These are phyloP conservation scores for Macrotis lagotis DNA, from an alignment of 2,113 vertebrate species.

Conservation along the genomic window DNA sequence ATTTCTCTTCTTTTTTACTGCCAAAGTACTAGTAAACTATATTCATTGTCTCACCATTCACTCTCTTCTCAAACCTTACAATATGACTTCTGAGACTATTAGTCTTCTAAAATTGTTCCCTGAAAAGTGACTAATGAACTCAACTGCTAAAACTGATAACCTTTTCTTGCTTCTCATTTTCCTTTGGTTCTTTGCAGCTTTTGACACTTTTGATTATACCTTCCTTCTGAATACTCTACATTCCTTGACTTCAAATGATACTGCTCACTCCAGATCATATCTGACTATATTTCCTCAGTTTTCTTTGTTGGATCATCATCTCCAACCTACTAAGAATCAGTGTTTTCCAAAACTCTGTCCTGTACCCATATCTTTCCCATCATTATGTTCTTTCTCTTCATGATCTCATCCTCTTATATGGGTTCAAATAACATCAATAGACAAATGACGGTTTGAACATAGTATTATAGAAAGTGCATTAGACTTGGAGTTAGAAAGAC, in stretches of 20 bases:
- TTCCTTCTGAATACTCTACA: neutral
- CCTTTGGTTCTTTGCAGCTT: neutral
- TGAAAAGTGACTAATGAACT: neutral
- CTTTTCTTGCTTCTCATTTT: neutral
- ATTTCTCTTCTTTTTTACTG: neutral
- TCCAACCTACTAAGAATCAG: neutral
- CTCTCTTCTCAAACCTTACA: neutral
- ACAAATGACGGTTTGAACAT: neutral
- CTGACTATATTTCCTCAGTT: neutral
- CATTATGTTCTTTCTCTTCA: neutral
- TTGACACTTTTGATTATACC: neutral
- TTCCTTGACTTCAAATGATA: neutral
- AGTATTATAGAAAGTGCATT: neutral
- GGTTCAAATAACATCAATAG: neutral
- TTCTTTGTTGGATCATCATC: neutral
- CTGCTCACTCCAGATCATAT: neutral
- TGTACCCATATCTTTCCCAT: neutral
- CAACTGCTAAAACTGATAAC: neutral
- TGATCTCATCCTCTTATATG: neutral
- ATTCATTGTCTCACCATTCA: neutral
- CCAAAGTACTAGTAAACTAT: neutral
- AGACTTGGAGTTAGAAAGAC: conserved; percentile 2
- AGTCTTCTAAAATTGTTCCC: neutral
- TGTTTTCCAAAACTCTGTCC: neutral
- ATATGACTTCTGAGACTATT: neutral